These are phyloP conservation scores for Poicephalus meyeri DNA, from an alignment of 2,113 vertebrate genomes.

Conservation along the genomic window DNA sequence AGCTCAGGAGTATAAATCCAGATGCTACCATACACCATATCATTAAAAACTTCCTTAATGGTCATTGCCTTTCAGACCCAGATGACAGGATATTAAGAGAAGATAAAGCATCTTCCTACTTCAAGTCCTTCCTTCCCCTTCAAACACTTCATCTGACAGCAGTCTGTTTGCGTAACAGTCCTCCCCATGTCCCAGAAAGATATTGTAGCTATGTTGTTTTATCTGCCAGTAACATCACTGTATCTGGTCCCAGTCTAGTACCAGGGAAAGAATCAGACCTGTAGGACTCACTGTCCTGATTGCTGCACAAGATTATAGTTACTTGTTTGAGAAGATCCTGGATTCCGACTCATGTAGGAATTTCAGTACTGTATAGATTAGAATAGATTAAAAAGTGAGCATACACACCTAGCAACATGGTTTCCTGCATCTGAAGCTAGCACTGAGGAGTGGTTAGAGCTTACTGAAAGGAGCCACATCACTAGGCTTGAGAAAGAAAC, in stretches of 20 bases:
- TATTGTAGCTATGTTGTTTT: neutral
- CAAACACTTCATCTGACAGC: neutral
- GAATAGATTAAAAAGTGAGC: neutral
- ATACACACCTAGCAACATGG: neutral
- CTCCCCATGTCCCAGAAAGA: fast-evolving
- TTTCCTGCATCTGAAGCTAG: neutral
- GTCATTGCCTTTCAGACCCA: slow-evolving; percentile 10
- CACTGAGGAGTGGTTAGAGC: neutral
- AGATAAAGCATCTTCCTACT: neutral
- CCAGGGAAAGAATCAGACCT: neutral
- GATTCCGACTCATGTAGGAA: neutral
- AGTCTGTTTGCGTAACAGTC: neutral
- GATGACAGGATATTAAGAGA: slow-evolving; percentile 24
- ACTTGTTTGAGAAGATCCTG: neutral
- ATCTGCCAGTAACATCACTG: neutral
- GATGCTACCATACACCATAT: neutral
- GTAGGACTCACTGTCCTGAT: no score
- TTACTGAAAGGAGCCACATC: neutral
- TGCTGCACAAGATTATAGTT: neutral
- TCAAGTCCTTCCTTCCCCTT: neutral
- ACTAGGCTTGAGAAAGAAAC: neutral
- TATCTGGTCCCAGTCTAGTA: neutral
- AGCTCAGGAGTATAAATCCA: slow-evolving; percentile 29
- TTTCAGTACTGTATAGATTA: neutral
- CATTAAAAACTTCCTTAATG: slow-evolving; percentile 34